Evolutionary conservation across 2,888 invertebrate genomes (phyloP).

Genomic region (Heliconius charithonia): DNA sequence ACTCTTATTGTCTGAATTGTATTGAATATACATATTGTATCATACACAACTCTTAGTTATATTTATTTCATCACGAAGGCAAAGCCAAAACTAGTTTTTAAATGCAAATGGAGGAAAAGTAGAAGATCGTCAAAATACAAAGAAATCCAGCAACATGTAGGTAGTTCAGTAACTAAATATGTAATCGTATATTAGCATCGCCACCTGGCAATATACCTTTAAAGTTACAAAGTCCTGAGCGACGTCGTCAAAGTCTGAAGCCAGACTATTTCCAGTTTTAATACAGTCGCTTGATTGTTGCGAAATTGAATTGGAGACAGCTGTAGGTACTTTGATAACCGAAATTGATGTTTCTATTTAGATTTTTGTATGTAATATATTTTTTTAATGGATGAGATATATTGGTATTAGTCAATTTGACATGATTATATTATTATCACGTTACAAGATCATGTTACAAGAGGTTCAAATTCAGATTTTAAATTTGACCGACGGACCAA

Average conservation of each 20-base stretch:
- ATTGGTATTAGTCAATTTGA: too few species aligned
- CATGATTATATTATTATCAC: too few species aligned
- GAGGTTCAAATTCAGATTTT: too few species aligned
- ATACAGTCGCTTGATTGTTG: slow-evolving; percentile 20
- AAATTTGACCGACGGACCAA: too few species aligned
- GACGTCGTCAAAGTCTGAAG: slow-evolving; percentile 16
- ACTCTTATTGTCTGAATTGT: too few species aligned
- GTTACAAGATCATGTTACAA: too few species aligned
- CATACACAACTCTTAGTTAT: neutral
- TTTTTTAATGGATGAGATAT: neutral
- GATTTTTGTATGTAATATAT: neutral
- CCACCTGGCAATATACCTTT: slow-evolving; percentile 24
- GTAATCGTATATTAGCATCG: slow-evolving; percentile 2
- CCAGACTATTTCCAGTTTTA: slow-evolving; percentile 22
- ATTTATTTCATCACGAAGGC: neutral
- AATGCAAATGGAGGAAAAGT: neutral
- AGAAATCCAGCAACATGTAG: neutral
- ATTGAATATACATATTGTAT: too few species aligned
- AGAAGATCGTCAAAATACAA: neutral
- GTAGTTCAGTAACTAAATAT: neutral
- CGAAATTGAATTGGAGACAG: slow-evolving; percentile 25
- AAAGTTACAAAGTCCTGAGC: slow-evolving; percentile 20
- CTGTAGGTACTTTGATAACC: slow-evolving; percentile 19
- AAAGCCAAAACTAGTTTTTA: neutral
- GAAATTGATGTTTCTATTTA: slow-evolving; percentile 14